Evolutionary conservation across 2,113 vertebrate genomes (phyloP).

Genomic region (Lethenteron reissneri): DNA sequence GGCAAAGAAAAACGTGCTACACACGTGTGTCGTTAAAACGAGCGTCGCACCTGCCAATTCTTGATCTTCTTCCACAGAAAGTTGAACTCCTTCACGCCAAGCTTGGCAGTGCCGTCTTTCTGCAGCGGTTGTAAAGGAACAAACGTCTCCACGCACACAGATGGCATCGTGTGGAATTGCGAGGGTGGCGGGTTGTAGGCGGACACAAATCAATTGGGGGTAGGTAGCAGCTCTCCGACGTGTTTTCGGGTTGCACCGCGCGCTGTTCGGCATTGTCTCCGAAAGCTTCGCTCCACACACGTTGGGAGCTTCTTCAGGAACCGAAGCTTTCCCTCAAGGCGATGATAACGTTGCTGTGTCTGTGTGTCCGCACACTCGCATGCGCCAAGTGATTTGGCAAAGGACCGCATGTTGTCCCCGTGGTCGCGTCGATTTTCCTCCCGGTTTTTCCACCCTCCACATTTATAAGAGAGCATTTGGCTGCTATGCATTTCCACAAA

Average conservation of each 20-base stretch:
- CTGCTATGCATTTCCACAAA: constrained; percentile 6
- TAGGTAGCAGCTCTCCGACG: not conserved
- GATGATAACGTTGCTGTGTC: too few relatives aligned
- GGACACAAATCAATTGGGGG: not conserved
- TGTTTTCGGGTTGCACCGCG: too few relatives aligned
- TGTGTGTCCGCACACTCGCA: not conserved
- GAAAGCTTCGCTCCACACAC: too few relatives aligned
- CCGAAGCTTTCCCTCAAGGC: too few relatives aligned
- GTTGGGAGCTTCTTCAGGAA: too few relatives aligned
- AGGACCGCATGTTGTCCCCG: not conserved
- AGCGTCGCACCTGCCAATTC: constrained; percentile 11
- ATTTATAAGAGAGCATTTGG: constrained; percentile 1
- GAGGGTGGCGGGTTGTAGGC: not conserved
- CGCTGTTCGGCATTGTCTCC: too few relatives aligned
- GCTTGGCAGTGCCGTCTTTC: not conserved
- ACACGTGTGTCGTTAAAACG: not conserved
- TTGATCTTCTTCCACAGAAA: constrained; percentile 13
- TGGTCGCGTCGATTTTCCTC: not conserved
- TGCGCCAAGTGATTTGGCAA: constrained; percentile 12
- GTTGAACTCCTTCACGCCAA: constrained; percentile 10
- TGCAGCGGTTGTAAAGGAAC: constrained; percentile 9
- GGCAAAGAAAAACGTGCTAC: too few relatives aligned
- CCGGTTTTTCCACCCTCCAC: too few relatives aligned
- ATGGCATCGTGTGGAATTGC: not conserved
- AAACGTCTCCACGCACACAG: not conserved